Evolutionary conservation across 2,888 invertebrate species (phyloP).

Genomic region (Patella pellucida): DNA sequence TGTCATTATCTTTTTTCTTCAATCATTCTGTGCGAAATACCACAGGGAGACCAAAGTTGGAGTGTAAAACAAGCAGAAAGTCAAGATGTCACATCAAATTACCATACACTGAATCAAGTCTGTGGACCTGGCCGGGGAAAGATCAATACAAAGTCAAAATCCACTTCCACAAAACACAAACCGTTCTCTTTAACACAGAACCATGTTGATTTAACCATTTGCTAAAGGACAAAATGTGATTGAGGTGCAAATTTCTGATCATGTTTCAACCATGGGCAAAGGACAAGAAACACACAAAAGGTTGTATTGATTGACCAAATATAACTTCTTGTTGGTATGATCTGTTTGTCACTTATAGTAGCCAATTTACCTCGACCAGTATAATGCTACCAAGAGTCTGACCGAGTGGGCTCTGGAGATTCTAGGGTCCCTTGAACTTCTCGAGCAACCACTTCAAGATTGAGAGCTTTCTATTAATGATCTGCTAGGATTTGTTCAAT

Average conservation of each 20-base stretch:
- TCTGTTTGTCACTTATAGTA: background rate
- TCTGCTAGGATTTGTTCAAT: too few relatives aligned
- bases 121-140: too few relatives aligned
- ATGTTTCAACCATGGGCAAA: background rate
- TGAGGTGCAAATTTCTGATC: background rate
- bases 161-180: background rate
- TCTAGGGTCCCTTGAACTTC: slow-evolving; percentile 1
- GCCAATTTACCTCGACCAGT: too few relatives aligned
- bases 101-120: too few relatives aligned
- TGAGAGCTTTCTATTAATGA: too few relatives aligned
- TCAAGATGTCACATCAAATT: too few relatives aligned
- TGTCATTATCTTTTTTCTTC: too few relatives aligned
- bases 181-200: background rate
- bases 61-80: too few relatives aligned
- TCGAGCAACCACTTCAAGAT: background rate
- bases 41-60: too few relatives aligned
- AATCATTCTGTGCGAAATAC: too few relatives aligned
- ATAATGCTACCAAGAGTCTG: background rate
- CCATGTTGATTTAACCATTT: background rate
- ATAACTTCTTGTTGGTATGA: background rate
- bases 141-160: background rate
- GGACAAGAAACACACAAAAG: background rate
- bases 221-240: background rate
- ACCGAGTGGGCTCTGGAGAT: background rate
- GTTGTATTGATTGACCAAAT: background rate